Base-by-base conservation (phyloP, 2,797 vertebrate species). In the Sebastes taczanowskii region DNA sequence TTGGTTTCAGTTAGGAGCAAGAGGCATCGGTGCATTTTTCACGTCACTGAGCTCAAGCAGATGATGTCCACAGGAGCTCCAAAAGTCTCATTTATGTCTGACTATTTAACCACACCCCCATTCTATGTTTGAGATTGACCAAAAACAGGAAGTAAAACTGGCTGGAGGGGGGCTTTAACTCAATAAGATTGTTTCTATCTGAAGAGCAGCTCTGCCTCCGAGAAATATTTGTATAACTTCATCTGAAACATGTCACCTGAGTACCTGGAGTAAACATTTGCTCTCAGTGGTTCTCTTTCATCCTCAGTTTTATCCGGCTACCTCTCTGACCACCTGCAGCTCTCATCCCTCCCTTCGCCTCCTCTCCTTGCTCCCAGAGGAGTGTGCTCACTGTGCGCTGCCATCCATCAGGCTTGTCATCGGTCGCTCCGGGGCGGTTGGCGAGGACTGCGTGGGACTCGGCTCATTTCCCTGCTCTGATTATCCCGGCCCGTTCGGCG, bases 391-490 rank as follows among this genome's bases (percentile, higher is more conserved):
- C 88, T 29, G 86, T 49, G 91, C 67, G 82, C 87, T 14, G 87
- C 90, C 93, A 95, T 96, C 95, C 91, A 95, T 96, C 95, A 96
- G 90, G 68, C 92, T 95, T 94, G 95, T 96, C 94, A 91, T 81
- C 52, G 76, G 92, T 85, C 83, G 93, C 94, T 94, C 91, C 70
- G 83, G 93, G 93, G 91, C 74, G 70, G 84, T 86, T 87, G 89
- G 87, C 83, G 85, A 83, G 74, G 84, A 81, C 92, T 91, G 86
- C 91, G 88, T 92, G 90, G 92, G 94, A 95, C 92, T 94, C 84
- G 91, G 90, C 94, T 96, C 94, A 95, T 95, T 95, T 95, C 94
- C 94, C 91, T 83, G 88, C 94, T 94, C 94, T 95, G 95, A 95
- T 95, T 95, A 96, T 94, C 89, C 89, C 59, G 25, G 82, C 55